phyloP scores from a whole-genome alignment of 2,888 invertebrate species.

The Amphiduros pacificus region DNA sequence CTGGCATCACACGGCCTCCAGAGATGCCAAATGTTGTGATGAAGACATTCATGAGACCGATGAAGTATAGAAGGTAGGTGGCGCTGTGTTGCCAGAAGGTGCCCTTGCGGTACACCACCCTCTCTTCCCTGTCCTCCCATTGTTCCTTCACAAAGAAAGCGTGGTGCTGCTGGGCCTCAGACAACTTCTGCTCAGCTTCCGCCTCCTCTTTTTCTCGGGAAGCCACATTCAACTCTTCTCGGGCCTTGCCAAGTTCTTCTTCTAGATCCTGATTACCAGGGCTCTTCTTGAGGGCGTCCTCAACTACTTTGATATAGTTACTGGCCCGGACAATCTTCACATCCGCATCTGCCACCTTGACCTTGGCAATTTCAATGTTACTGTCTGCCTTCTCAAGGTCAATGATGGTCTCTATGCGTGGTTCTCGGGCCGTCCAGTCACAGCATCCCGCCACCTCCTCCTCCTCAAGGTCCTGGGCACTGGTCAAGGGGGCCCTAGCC shows the following conservation, averaged over 20 bases:
- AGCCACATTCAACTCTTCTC: slow-evolving; percentile 30
- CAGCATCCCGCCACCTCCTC: slow-evolving; percentile 19
- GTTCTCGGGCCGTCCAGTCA: slow-evolving; percentile 24
- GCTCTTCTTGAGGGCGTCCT: slow-evolving; percentile 34
- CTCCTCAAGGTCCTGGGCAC: slow-evolving; percentile 7
- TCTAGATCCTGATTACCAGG: slow-evolving; percentile 33
- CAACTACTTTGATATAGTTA: slow-evolving; percentile 36
- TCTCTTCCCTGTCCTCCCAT: slow-evolving; percentile 33
- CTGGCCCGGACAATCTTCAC: slow-evolving; percentile 31
- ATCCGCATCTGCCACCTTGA: slow-evolving; percentile 34
- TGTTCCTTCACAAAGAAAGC: slow-evolving; percentile 37
- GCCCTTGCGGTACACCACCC: slow-evolving; percentile 32
- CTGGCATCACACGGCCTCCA: slow-evolving; percentile 22
- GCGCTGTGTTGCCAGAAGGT: slow-evolving; percentile 40
- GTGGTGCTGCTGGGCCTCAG: slow-evolving; percentile 35
- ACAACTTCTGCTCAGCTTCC: slow-evolving; percentile 34
- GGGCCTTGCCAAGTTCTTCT: slow-evolving; percentile 32
- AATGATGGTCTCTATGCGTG: slow-evolving; percentile 30
- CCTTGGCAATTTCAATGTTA: slow-evolving; percentile 34
- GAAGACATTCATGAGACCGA: slow-evolving; percentile 36
- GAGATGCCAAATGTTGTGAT: slow-evolving; percentile 38
- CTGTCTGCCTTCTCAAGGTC: slow-evolving; percentile 34
- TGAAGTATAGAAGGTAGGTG: slow-evolving; percentile 37
- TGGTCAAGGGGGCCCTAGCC: slow-evolving; percentile 14
- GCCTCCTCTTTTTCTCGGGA: slow-evolving; percentile 33